Conservation (phyloP, 1,140 invertebrate genomes). For the Apolygus lucorum region DNA sequence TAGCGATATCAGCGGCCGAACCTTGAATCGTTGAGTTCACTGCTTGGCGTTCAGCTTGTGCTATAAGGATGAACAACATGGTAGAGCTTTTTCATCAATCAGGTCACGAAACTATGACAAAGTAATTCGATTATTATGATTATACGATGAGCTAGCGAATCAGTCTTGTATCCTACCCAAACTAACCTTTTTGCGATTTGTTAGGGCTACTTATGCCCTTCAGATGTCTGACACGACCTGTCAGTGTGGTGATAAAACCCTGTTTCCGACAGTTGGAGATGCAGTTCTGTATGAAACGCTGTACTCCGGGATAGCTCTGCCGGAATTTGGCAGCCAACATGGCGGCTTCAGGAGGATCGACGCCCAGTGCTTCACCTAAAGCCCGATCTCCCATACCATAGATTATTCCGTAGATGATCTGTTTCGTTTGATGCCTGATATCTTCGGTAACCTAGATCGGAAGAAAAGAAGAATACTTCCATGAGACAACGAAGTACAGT, state of each 20-base stretch:
- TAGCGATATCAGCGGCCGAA: slow-evolving; percentile 89
- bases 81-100: too few species aligned
- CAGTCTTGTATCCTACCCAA: too few species aligned
- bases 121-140: too few species aligned
- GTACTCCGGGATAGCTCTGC: slow-evolving; percentile 60
- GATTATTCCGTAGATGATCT: slow-evolving; percentile 94
- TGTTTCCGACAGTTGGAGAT: slow-evolving; percentile 57
- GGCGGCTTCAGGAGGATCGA: slow-evolving; percentile 71
- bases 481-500: too few species aligned
- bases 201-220: slow-evolving; percentile 62
- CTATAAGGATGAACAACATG: too few species aligned
- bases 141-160: too few species aligned
- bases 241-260: slow-evolving; percentile 78
- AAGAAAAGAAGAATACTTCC: not conserved
- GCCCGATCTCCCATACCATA: slow-evolving; percentile 92
- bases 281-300: slow-evolving; percentile 54
- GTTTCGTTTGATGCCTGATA: slow-evolving; percentile 77
- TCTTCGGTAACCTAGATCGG: slow-evolving; percentile 58
- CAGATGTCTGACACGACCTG: slow-evolving; percentile 67
- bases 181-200: slow-evolving; percentile 49
- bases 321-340: slow-evolving; percentile 77
- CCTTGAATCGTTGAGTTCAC: slow-evolving; percentile 93
- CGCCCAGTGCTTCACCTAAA: slow-evolving; percentile 68
- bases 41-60: slow-evolving; percentile 87
- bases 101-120: too few species aligned